Conservation (phyloP, 2,113 vertebrate species). For the Oostethus manadensis region DNA sequence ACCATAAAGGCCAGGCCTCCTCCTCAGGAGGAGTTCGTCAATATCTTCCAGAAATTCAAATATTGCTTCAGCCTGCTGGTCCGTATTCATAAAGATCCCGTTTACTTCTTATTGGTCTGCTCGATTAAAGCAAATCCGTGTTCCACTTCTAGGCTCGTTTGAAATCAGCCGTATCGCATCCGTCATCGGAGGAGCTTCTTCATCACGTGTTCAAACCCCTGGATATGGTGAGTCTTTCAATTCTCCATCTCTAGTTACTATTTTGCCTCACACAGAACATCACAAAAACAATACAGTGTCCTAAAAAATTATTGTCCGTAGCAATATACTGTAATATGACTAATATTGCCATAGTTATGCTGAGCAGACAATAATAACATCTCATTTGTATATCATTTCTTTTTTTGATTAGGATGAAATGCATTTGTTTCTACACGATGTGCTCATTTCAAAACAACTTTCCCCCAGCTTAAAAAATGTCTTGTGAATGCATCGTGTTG, state of each 20-base stretch:
- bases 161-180: slow-evolving; percentile 75
- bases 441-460: no score
- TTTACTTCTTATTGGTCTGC: not conserved
- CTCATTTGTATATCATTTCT: no score
- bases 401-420: no score
- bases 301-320: no score
- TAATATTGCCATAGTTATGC: no score
- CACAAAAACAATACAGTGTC: no score
- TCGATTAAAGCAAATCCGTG: not conserved
- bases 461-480: no score
- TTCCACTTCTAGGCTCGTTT: slow-evolving; percentile 72
- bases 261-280: not conserved
- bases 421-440: no score
- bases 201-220: slow-evolving; percentile 83
- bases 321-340: no score
- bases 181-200: slow-evolving; percentile 79
- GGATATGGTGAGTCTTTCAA: slow-evolving; percentile 75
- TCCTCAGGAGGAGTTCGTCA: slow-evolving; percentile 73
- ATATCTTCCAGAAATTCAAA: slow-evolving; percentile 84
- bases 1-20: slow-evolving; percentile 75
- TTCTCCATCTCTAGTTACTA: slow-evolving; percentile 15
- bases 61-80: slow-evolving; percentile 87
- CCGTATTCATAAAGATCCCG: slow-evolving; percentile 38
- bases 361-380: no score
- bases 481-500: no score